Evolutionary conservation across 2,797 vertebrate species (phyloP).

Genomic region (Oreortyx pictus): DNA sequence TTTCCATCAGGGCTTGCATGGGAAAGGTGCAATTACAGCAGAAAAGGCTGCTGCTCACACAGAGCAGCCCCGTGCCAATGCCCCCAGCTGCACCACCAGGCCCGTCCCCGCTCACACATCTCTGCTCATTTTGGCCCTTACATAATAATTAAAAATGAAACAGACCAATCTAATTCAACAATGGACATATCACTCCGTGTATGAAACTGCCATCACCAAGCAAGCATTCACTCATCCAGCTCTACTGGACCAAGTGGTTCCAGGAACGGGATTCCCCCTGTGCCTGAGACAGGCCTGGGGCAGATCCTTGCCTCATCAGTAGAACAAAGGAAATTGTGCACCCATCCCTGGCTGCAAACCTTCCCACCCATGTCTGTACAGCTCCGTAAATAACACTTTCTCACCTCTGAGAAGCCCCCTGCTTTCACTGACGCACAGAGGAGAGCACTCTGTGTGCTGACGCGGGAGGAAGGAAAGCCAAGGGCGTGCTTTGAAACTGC

Average conservation of each 20-base stretch:
- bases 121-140: not conserved
- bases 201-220: not conserved
- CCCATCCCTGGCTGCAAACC: accelerated
- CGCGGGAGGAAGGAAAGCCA: not conserved
- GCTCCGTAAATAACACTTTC: not conserved
- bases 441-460: not conserved
- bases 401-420: not conserved
- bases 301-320: not conserved
- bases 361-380: not conserved
- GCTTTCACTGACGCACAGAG: accelerated
- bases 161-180: not conserved
- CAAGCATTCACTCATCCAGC: accelerated
- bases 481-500: not conserved
- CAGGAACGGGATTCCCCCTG: accelerated
- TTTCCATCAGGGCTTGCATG: not conserved
- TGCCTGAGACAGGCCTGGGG: not conserved
- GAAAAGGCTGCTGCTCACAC: not conserved
- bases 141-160: accelerated
- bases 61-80: accelerated
- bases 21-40: not conserved
- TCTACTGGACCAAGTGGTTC: not conserved
- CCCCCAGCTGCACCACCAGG: accelerated
- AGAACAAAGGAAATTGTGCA: not conserved
- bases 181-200: accelerated
- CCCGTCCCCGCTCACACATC: not conserved